Evolutionary conservation across 92 coral and sea anemone species (phyloP), one percentile per base, ranked within the genome.

Genomic region (Epizoanthus ramosus): DNA sequence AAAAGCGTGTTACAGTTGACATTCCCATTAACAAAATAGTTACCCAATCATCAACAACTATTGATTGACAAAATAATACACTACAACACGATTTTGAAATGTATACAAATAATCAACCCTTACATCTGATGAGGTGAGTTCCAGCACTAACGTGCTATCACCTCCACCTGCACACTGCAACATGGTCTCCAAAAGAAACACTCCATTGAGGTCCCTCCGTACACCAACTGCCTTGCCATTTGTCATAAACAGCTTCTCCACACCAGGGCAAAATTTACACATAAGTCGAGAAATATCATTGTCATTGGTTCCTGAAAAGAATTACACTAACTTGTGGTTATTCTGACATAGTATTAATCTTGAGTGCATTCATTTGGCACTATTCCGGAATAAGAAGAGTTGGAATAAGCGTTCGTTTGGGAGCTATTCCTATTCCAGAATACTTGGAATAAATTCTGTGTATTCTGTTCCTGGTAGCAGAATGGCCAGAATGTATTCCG

Each of bases 141-240:
- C 98, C 9, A 95, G 76, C 18, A 90, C 74, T 19, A 95, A 90
- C 9, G 15, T 90, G 90, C n/a, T 86, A 58, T 83, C 87, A 58
- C 89, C 74, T 58, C 85, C 87, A 3, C 89, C 85, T 24, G 98
- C 92, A 52, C 97, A 88, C 74, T 95, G 98, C 68, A 95, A 67
- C 43, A 92, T 92, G 79, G 94, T 94, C 81, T 95, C 95, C 85
- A 95, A 90, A 13, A 95, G 66, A 71, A 94, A 92, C 24, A 95
- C 90, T n/a, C 98, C 98, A 94, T 95, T 95, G 52, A 95, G 88
- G 81, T 95, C 98, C 83, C 91, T 92, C 71, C 98, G 84, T n/a
- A 94, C 71, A 17, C 98, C 98, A 74, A 95, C 92, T 16, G 89
- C 87, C 31, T 65, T 83, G 25, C 96, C 92, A 90, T 94, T 87